A percentile compares a stretch with the other conserved stretches of the same genome.
Evolutionary conservation across 1,140 invertebrate species (phyloP).

Genomic region (Conus betulinus): DNA sequence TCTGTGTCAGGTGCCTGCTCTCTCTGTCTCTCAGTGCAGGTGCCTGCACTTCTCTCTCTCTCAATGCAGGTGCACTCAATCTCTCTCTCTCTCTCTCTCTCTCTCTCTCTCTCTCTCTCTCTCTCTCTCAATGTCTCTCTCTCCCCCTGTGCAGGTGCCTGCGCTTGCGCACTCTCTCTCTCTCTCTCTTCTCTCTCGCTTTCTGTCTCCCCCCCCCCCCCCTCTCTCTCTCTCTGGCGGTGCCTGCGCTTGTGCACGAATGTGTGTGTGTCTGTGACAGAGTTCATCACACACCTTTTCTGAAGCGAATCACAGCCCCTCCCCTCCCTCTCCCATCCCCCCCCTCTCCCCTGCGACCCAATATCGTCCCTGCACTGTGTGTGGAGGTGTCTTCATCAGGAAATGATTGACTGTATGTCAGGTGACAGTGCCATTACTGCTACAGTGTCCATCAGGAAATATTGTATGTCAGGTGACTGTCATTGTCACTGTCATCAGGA

Average conservation of each 20-base stretch:
- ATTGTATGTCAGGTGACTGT: too few species aligned
- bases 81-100: not conserved
- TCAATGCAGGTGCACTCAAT: not conserved
- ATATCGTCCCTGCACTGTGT: not conserved
- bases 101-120: not conserved
- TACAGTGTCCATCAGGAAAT: too few species aligned
- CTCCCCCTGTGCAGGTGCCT: not conserved
- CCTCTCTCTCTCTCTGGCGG: not conserved
- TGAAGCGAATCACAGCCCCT: too few species aligned
- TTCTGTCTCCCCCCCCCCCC: not conserved
- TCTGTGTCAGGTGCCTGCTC: not conserved
- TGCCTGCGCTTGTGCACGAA: not conserved
- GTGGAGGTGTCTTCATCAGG: not conserved
- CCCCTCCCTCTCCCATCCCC: not conserved
- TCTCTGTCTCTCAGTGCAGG: not conserved
- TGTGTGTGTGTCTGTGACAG: slow-evolving; percentile 10
- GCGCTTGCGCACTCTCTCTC: not conserved
- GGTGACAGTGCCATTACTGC: not conserved
- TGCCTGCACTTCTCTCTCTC: not conserved
- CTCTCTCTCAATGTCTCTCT: not conserved
- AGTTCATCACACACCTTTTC: too few species aligned
- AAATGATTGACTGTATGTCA: not conserved
- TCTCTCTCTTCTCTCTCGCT: not conserved
- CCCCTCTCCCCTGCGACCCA: not conserved
- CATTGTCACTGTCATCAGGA: too few species aligned